Evolutionary conservation across 2,113 vertebrate species (phyloP).

Genomic region (Tyto alba): DNA sequence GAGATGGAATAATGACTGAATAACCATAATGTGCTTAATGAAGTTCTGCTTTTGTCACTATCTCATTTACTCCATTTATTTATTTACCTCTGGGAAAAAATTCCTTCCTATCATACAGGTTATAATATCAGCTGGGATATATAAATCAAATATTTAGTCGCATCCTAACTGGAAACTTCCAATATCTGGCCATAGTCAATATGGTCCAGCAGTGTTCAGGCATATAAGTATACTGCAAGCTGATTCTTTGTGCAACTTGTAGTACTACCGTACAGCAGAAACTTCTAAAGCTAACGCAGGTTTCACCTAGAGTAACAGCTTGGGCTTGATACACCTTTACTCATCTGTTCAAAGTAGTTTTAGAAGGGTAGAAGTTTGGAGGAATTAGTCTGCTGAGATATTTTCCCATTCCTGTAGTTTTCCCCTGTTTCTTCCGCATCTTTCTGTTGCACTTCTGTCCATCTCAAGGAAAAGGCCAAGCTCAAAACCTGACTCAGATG

Average conservation of each 20-base stretch:
- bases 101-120: background rate
- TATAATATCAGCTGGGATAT: background rate
- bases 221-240: accelerated
- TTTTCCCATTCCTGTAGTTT: background rate
- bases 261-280: background rate
- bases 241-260: background rate
- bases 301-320: background rate
- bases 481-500: background rate
- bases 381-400: background rate
- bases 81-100: background rate
- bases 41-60: background rate
- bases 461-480: background rate
- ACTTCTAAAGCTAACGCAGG: background rate
- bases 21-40: accelerated
- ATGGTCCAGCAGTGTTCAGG: background rate
- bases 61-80: background rate
- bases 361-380: background rate
- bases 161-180: background rate
- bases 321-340: background rate
- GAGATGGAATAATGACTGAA: background rate
- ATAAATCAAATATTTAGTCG: background rate
- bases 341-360: background rate
- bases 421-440: background rate
- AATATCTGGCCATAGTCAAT: accelerated
- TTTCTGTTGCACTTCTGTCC: background rate